A percentile compares a stretch with the other conserved stretches of the same genome.
Evolutionary conservation across 2,888 invertebrate genomes (phyloP).

Genomic region (Coenonympha glycerion): DNA sequence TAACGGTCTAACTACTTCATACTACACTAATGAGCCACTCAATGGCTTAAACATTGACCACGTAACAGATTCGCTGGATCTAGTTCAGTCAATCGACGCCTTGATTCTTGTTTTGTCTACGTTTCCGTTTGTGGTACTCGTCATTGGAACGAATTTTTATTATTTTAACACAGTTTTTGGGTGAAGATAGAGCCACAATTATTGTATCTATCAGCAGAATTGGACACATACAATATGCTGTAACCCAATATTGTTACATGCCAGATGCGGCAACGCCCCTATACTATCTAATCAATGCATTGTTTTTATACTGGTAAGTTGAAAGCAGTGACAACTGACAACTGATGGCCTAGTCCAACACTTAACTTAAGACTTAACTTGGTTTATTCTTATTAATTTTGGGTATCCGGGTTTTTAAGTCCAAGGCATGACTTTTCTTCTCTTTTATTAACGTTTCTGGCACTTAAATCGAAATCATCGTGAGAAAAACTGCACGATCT

Average conservation of each 20-base stretch:
- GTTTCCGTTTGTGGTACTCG: background rate
- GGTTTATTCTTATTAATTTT: too few species aligned
- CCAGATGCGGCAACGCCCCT: conserved; percentile 14
- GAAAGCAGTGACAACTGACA: too few species aligned
- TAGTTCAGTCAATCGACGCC: background rate
- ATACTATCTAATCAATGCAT: background rate
- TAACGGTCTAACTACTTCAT: conserved; percentile 16
- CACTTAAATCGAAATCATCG: too few species aligned
- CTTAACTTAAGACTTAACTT: too few species aligned
- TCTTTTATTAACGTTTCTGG: too few species aligned
- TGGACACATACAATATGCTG: too few species aligned
- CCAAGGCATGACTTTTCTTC: too few species aligned
- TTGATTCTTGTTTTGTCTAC: background rate
- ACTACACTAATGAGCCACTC: conserved; percentile 19
- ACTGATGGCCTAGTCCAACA: too few species aligned
- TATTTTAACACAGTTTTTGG: background rate
- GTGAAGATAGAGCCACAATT: background rate
- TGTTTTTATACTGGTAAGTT: too few species aligned
- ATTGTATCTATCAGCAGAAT: too few species aligned
- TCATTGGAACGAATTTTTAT: background rate
- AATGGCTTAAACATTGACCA: conserved; percentile 9
- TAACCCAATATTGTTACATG: background rate
- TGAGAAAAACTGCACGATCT: too few species aligned
- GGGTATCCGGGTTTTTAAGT: too few species aligned
- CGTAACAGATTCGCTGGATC: conserved; percentile 3